A percentile compares a stretch with the other conserved stretches of the same genome.
These are phyloP conservation scores for Tiphia femorata DNA, from an alignment of 2,888 invertebrate species.

Conservation along the genomic window DNA sequence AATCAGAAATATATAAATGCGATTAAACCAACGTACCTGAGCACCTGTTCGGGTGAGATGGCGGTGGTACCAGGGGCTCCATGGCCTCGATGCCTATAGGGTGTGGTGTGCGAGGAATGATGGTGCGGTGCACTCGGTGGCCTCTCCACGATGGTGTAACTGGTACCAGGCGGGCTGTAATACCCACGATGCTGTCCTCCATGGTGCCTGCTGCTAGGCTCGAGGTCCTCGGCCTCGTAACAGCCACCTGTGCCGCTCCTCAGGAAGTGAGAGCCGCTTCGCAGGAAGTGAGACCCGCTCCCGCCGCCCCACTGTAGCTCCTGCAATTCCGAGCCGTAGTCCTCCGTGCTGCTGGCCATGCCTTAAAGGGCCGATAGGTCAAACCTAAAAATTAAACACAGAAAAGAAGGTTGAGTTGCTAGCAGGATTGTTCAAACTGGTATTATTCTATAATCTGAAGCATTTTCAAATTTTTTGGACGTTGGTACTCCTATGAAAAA, in stretches of 20 bases:
- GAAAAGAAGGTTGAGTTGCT: no score
- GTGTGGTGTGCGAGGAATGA: constrained; percentile 74
- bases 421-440: no score
- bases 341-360: constrained; percentile 67
- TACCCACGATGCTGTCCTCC: constrained; percentile 75
- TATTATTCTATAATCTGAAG: no score
- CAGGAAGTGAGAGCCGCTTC: constrained; percentile 67
- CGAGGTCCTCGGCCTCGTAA: constrained; percentile 67
- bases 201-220: constrained; percentile 69
- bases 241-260: constrained; percentile 67
- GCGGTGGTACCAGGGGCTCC: constrained; percentile 69
- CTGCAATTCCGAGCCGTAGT: constrained; percentile 67
- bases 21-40: constrained; percentile 70
- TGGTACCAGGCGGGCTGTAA: constrained; percentile 90
- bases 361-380: constrained; percentile 42
- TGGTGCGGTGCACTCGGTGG: constrained; percentile 81
- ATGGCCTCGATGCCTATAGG: constrained; percentile 67
- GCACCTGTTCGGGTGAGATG: constrained; percentile 88
- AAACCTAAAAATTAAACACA: constrained; percentile 38
- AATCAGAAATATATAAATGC: no score
- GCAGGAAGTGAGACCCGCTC: constrained; percentile 61
- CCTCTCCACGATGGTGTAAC: constrained; percentile 89
- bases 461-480: no score
- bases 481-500: no score
- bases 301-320: constrained; percentile 65